Evolutionary conservation across 2,888 invertebrate genomes (phyloP), one percentile per base, ranked within the genome.

Genomic region (Tenthredo scrophulariae): DNA sequence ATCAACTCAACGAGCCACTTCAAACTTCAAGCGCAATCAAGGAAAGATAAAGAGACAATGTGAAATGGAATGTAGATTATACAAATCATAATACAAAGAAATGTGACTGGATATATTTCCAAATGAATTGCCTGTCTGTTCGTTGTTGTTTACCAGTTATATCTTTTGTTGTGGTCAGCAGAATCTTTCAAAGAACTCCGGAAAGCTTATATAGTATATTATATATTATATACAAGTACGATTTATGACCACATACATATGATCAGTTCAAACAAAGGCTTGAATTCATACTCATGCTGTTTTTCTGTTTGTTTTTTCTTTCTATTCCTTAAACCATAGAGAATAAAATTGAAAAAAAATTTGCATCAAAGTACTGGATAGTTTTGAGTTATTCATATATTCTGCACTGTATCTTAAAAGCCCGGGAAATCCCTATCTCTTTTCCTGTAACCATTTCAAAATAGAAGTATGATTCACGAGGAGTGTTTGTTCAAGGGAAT

Each of bases 81-180:
- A 29, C 0, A n/a, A 33, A 29, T 33, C 15, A 18, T 29, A 50
- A 29, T 50, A 77, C 46, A 29, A 2, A 50, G 50, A 46, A 77
- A 18, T 77, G 7, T 22, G 15, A 29, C 13, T 18, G 10, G n/a
- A 33, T 22, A 84, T 65, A 43, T 43, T 40, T 82, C 26, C 4
- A 54, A 74, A 70, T 29, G n/a, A 50, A 85, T 54, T 54, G 15
- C 29, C 43, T 26, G 37, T 43, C 13, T 40, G 54, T 9, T 29
- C 6, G 54, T 18, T 0, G 58, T 80, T 80, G 62, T 58, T 80
- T 80, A 58, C 80, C 50, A n/a, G 22, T 62, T 2, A 22, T 62
- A 80, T 80, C 79, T 58, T 40, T 58, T 58, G 79, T 62, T 37
- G 80, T 80, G 80, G 80, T 80, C 80, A 80, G 80, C 80, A 62